Percentiles rank a stretch among this genome's conserved stretches.
Conservation (phyloP, 2,888 invertebrate species). For the Drosophila seclusa region DNA sequence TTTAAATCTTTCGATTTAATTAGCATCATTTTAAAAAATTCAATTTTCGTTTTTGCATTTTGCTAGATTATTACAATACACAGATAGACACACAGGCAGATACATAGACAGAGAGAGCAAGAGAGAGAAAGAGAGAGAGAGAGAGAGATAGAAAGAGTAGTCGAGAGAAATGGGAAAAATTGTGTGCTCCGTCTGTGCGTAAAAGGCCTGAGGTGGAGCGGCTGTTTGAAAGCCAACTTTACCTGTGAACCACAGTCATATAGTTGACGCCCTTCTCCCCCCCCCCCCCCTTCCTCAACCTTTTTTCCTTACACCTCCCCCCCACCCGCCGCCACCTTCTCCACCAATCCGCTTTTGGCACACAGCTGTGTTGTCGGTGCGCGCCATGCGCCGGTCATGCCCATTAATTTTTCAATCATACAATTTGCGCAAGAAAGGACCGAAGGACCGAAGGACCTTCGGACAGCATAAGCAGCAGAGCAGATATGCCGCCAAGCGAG, state of each 20-base stretch:
- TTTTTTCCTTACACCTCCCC: background rate
- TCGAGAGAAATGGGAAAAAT: background rate
- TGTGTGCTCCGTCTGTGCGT: conserved; percentile 25
- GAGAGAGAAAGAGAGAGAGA: background rate
- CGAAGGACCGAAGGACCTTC: conserved; percentile 18
- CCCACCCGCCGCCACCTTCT: background rate
- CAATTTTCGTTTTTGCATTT: conserved; percentile 69
- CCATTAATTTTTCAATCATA: conserved; percentile 82
- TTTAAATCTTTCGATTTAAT: conserved; percentile 75
- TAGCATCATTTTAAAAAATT: conserved; percentile 76
- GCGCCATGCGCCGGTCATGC: conserved; percentile 49
- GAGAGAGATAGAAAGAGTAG: background rate
- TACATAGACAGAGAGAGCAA: background rate
- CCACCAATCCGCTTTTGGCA: conserved; percentile 1
- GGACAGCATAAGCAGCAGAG: conserved; percentile 20
- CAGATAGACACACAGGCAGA: conserved; percentile 13
- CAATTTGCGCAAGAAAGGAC: conserved; percentile 66
- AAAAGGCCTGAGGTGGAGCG: conserved; percentile 11
- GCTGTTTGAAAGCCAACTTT: conserved; percentile 24
- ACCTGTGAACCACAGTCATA: conserved; percentile 43
- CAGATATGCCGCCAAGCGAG: conserved; percentile 32
- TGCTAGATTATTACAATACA: conserved; percentile 60
- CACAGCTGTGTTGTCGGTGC: conserved; percentile 2
- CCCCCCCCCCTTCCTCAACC: background rate
- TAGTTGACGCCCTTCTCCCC: conserved; percentile 24